A percentile compares a stretch with the other conserved stretches of the same genome.
These are phyloP conservation scores for Eupelmus urozonus DNA, from an alignment of 2,888 invertebrate genomes.

Conservation along the genomic window DNA sequence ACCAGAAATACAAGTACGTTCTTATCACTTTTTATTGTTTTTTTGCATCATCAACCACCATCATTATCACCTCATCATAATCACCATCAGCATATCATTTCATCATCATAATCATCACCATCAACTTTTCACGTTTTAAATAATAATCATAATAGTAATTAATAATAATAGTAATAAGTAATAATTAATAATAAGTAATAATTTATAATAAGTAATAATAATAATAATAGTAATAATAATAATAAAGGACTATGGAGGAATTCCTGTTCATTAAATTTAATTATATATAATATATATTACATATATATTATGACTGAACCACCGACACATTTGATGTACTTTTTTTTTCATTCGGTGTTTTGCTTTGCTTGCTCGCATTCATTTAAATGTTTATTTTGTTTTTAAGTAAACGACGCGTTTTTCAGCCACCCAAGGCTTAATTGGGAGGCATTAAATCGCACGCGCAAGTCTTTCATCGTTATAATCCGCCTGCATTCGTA, in stretches of 20 bases:
- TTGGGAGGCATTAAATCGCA: slow-evolving; percentile 61
- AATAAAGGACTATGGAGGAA: slow-evolving; percentile 76
- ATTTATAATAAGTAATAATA: slow-evolving; percentile 47
- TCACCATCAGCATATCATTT: slow-evolving; percentile 48
- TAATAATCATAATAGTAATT: slow-evolving; percentile 61
- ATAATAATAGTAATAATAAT: slow-evolving; percentile 63
- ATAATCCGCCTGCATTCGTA: slow-evolving; percentile 58
- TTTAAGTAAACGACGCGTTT: slow-evolving; percentile 73
- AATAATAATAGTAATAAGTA: slow-evolving; percentile 56
- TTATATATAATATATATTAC: slow-evolving; percentile 75
- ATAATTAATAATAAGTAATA: slow-evolving; percentile 62
- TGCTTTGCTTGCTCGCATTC: slow-evolving; percentile 61
- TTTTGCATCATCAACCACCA: slow-evolving; percentile 59
- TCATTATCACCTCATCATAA: slow-evolving; percentile 54
- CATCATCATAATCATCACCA: slow-evolving; percentile 46
- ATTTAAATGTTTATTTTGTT: slow-evolving; percentile 63
- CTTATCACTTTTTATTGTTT: slow-evolving; percentile 67
- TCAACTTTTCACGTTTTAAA: slow-evolving; percentile 58
- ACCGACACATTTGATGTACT: slow-evolving; percentile 70
- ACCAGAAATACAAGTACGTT: slow-evolving; percentile 77
- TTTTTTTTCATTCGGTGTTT: slow-evolving; percentile 62
- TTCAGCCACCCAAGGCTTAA: slow-evolving; percentile 37
- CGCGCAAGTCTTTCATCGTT: slow-evolving; percentile 69
- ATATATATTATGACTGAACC: slow-evolving; percentile 77
- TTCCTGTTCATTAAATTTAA: slow-evolving; percentile 72